Evolutionary conservation across 2,797 vertebrate species (phyloP).

Genomic region (Cynodonichthys magdalenae): DNA sequence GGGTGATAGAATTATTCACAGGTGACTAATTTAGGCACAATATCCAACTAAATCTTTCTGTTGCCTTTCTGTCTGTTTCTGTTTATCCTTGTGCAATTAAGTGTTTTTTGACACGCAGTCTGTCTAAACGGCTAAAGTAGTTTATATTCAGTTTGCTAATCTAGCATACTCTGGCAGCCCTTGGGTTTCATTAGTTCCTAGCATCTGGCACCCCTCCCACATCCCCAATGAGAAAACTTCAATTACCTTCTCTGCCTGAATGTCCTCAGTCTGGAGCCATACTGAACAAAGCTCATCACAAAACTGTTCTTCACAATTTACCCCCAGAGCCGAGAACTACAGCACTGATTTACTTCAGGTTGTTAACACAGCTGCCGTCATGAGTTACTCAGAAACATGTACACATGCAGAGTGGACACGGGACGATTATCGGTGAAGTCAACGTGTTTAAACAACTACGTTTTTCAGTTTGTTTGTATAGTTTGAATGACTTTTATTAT

Average conservation of each 20-base stretch:
- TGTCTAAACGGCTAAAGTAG: constrained; percentile 56
- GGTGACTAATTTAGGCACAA: constrained; percentile 6
- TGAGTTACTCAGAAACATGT: neutral
- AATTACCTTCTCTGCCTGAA: constrained; percentile 61
- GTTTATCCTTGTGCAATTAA: constrained; percentile 28
- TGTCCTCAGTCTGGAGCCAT: constrained; percentile 44
- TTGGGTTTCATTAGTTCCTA: constrained; percentile 73
- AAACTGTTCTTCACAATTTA: constrained; percentile 13
- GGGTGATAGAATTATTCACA: neutral
- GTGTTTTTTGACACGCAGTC: constrained; percentile 48
- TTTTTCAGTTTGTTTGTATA: no score
- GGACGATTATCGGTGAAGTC: no score
- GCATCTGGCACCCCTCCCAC: constrained; percentile 65
- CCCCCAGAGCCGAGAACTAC: constrained; percentile 9
- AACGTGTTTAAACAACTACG: no score
- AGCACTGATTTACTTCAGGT: constrained; percentile 7
- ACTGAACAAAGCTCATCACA: constrained; percentile 39
- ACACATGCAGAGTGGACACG: neutral
- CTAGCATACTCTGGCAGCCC: constrained; percentile 55
- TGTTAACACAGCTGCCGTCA: constrained; percentile 1
- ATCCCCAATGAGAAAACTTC: constrained; percentile 69
- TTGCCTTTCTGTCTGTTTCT: constrained; percentile 18
- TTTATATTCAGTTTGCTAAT: constrained; percentile 67
- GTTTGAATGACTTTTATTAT: no score
- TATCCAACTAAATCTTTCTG: constrained; percentile 7